Base-by-base conservation (phyloP, 2,113 vertebrate species). In the Ciconia boyciana region DNA sequence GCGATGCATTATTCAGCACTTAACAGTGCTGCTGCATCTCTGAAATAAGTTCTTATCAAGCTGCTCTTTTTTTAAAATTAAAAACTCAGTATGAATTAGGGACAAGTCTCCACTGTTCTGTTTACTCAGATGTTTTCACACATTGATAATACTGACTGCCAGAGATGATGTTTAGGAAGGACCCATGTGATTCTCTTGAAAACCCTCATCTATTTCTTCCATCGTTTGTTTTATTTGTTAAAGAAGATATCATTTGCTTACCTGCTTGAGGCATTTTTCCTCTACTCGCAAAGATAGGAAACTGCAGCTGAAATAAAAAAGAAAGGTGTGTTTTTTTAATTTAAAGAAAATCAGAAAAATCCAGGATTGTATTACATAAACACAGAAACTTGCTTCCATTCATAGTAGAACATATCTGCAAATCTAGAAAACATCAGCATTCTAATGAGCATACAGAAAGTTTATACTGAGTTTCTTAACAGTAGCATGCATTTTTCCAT, bases 301-400 rank as follows among this genome's bases (percentile, higher is more conserved):
- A 92, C 2, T 95, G 97, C 65, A 96, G 81, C 97, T 98, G 94
- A 80, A 96, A 96, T 85, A 26, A 92, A 91, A 89, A 80, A 39
- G 8, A 76, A 54, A 14, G 18, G 52, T n/a, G 3, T 1, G 1
- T 31, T 58, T 43, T 65, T 71, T 62, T 48, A 87, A 61, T 10
- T 58, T 26, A 72, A 69, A 86, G 21, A 65, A 51, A 75, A 68
- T 18, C 16, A 49, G 43, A 52, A 75, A 71, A 64, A 81, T 52
- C 46, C 52, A 83, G 24, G 9, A 74, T 16, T 43, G 10, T 24
- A 60, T n/a, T 74, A 94, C 36, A 84, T 29, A 83, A 84, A 55
- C 29, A 62, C 7, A 89, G 43, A 81, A 90, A 75, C 16, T 49
- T 58, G 41, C 7, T 76, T 13, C 41, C 28, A 60, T 62, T 87